phyloP scores from a whole-genome alignment of 53 echinoderm and acorn worm genomes.

The Glandiceps talaboti region DNA sequence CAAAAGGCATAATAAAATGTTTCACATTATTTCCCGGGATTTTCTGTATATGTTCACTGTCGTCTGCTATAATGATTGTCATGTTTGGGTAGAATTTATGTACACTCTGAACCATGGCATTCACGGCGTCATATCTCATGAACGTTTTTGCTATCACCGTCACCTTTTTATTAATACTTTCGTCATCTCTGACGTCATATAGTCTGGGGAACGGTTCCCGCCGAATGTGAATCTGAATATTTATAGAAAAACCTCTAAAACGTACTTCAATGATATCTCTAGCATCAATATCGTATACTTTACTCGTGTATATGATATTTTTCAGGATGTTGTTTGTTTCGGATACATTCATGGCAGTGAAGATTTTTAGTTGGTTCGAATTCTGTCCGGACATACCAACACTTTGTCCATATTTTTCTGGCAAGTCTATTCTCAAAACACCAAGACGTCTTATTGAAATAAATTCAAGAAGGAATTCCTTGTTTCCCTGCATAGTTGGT shows the following conservation, averaged over 20 bases:
- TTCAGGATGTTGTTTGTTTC: neutral
- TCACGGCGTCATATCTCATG: neutral
- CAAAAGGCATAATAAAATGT: neutral
- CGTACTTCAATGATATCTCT: neutral
- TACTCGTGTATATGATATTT: neutral
- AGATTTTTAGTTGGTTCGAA: neutral
- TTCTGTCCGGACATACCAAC: neutral
- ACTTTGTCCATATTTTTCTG: neutral
- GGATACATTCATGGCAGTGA: neutral
- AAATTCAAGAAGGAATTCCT: neutral
- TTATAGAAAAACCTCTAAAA: neutral
- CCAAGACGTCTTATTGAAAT: neutral
- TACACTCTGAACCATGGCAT: neutral
- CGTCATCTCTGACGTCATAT: neutral
- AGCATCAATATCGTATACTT: neutral
- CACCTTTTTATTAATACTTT: neutral
- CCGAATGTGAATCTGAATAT: neutral
- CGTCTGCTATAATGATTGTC: neutral
- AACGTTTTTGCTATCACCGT: neutral
- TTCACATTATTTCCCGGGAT: neutral
- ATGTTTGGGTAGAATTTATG: neutral
- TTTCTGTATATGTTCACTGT: neutral
- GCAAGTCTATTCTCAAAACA: neutral
- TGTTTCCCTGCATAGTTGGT: neutral
- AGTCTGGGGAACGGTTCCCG: neutral